Evolutionary conservation across 2,113 vertebrate species (phyloP).

Genomic region (Callipepla californica): DNA sequence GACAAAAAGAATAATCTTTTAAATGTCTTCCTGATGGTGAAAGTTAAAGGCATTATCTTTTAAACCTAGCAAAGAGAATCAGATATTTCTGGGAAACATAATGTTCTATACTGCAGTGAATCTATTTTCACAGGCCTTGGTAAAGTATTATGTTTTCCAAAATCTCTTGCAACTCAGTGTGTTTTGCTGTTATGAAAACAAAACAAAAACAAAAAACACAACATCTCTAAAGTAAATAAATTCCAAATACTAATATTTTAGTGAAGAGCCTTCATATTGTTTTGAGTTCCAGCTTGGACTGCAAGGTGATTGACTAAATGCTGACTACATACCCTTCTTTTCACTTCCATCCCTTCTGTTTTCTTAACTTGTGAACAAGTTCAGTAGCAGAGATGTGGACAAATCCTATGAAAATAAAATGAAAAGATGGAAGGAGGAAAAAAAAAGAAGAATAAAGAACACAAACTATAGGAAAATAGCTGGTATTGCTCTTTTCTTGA

Average conservation of each 20-base stretch:
- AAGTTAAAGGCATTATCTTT: conserved; percentile 18
- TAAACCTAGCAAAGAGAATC: conserved; percentile 43
- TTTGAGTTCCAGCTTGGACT: not conserved
- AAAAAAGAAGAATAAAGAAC: not conserved
- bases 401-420: not conserved
- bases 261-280: not conserved
- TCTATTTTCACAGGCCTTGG: conserved; percentile 34
- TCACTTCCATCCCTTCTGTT: not conserved
- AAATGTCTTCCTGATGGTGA: not conserved
- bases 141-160: conserved; percentile 30
- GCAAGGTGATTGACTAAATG: not conserved
- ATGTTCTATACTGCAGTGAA: conserved; percentile 23
- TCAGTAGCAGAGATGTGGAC: not conserved
- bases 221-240: not conserved
- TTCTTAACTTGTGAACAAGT: not conserved
- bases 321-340: not conserved
- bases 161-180: conserved; percentile 12
- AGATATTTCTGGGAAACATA: conserved; percentile 6
- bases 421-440: not conserved
- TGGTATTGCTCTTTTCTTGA: not conserved
- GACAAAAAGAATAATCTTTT: not conserved
- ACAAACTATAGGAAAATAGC: not conserved
- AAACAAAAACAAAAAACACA: not conserved
- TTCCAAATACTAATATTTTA: conserved; percentile 21
- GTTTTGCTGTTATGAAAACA: not conserved